These are phyloP conservation scores for Meghimatium bilineatum DNA, from an alignment of 2,888 invertebrate species.

Conservation along the genomic window DNA sequence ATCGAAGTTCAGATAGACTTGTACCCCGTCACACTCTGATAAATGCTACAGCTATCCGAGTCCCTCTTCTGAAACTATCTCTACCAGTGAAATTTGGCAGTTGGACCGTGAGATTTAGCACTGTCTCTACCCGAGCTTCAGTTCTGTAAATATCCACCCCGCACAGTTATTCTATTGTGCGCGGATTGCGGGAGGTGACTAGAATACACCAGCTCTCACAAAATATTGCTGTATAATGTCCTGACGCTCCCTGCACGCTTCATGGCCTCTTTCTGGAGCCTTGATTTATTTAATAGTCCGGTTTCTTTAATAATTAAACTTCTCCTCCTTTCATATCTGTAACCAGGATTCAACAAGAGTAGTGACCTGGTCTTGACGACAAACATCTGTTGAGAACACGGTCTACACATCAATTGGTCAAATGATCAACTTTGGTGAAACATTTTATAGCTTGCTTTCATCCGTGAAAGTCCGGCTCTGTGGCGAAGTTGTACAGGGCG, in stretches of 20 bases:
- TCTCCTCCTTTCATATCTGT: not conserved
- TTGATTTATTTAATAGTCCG: conserved; percentile 37
- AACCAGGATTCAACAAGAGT: not conserved
- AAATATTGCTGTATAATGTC: conserved; percentile 29
- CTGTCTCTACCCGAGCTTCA: not conserved
- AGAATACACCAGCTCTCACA: not conserved
- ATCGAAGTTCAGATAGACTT: conserved; percentile 32
- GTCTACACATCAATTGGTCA: not conserved
- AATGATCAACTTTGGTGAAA: not conserved
- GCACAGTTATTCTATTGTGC: not conserved
- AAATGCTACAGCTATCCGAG: not conserved
- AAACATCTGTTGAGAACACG: conserved; percentile 25
- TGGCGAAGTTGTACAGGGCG: too few species aligned
- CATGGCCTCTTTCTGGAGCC: conserved; percentile 19
- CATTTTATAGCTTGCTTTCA: too few species aligned
- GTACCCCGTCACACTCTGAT: not conserved
- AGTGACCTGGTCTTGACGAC: conserved; percentile 17
- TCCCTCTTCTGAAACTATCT: not conserved
- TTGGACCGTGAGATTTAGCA: conserved; percentile 21
- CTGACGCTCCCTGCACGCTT: not conserved
- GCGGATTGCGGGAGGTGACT: not conserved
- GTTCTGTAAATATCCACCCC: not conserved
- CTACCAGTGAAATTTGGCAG: not conserved
- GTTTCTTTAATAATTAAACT: not conserved
- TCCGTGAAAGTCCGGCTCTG: too few species aligned